Conservation (phyloP, 2,113 vertebrate species). For the Orcinus orca region DNA sequence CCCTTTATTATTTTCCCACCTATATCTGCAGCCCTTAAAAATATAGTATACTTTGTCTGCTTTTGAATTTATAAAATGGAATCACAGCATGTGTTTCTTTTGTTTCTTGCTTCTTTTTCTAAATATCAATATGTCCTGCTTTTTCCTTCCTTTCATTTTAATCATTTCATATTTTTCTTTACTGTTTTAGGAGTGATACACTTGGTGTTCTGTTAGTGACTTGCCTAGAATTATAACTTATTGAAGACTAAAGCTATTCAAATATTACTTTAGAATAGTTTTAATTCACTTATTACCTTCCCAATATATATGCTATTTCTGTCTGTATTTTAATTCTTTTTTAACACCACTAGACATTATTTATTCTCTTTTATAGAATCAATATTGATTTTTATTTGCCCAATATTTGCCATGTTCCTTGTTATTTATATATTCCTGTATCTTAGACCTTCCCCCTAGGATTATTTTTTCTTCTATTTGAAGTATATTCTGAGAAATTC, state of each 20-base stretch:
- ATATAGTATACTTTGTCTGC: neutral
- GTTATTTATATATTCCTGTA: neutral
- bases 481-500: conserved; percentile 21
- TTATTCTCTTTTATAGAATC: neutral
- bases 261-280: neutral
- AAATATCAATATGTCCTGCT: neutral
- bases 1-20: neutral
- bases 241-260: neutral
- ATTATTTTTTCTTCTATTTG: conserved; percentile 22
- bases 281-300: neutral
- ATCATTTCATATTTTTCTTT: neutral
- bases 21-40: neutral
- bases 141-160: neutral
- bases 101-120: neutral
- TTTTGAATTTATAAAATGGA: neutral
- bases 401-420: neutral
- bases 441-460: neutral
- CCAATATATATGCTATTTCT: neutral
- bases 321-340: neutral
- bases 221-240: neutral
- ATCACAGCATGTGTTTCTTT: neutral
- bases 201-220: neutral
- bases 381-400: neutral
- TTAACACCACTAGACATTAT: neutral
- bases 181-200: neutral